These are phyloP conservation scores for Pantherophis alleghaniensis DNA, from an alignment of 2,797 vertebrate genomes.

Conservation along the genomic window DNA sequence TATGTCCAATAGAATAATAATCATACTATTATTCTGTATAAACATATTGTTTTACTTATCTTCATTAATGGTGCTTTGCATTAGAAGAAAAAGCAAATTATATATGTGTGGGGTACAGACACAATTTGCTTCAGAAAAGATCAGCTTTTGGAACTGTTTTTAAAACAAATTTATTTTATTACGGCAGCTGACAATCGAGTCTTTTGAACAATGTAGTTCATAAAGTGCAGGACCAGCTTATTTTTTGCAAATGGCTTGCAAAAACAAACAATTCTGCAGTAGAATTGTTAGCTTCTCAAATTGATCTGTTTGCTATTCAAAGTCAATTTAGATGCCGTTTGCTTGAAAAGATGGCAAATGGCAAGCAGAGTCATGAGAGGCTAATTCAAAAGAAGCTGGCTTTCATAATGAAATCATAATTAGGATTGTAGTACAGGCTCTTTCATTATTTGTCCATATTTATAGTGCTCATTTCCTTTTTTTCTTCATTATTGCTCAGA, in stretches of 20 bases:
- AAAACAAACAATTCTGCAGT: constrained; percentile 9
- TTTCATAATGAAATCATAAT: constrained; percentile 38
- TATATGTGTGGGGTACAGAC: not conserved
- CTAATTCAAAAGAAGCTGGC: constrained; percentile 30
- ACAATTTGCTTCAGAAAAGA: not conserved
- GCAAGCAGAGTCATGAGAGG: not conserved
- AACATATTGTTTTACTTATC: not conserved
- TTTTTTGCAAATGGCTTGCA: constrained; percentile 18
- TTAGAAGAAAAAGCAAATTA: not conserved
- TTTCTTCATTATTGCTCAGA: not conserved
- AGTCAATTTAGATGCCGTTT: not conserved
- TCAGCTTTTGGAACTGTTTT: constrained; percentile 20
- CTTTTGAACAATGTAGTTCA: constrained; percentile 6
- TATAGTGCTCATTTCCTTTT: not conserved
- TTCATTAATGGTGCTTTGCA: not conserved
- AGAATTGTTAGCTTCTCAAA: not conserved
- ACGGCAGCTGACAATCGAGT: constrained; percentile 16
- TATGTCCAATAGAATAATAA: not conserved
- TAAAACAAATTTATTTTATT: constrained; percentile 24
- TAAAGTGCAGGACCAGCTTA: constrained; percentile 20
- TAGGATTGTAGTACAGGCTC: not conserved
- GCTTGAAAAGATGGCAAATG: constrained; percentile 20
- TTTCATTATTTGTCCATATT: not conserved
- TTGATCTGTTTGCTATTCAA: constrained; percentile 5
- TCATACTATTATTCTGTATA: not conserved